Evolutionary conservation across 35 echinoderm and acorn worm genomes (phyloP), one percentile per base, ranked within the genome.

Genomic region (Diadema setosum): DNA sequence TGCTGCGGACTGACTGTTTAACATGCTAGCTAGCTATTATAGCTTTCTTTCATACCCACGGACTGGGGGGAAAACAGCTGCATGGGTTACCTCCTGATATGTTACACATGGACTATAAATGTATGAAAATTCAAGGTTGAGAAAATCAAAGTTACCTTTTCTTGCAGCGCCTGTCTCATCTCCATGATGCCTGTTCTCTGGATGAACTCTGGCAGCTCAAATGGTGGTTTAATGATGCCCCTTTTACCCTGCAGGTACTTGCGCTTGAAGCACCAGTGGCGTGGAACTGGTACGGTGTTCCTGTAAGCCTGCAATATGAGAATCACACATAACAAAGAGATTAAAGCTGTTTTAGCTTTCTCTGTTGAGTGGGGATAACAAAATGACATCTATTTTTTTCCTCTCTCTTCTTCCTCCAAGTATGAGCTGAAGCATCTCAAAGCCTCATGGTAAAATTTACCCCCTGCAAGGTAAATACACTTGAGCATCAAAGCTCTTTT

Each of bases 181-280:
- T 98, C 96, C 96, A 98, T 98, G 76, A 98, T 98, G 25, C 96
- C 96, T 25, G 96, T 98, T 40, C 89, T 91, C 75, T 91, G 90
- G 85, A 98, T 98, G 84, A 98, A 98, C 45, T 98, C 96, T 65
- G 96, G 92, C 35, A 94, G 84, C 24, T 94, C 96, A 94, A 98
- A 98, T 7, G 92, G 91, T 36, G 95, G 91, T 45, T 98, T 98
- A 26, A 91, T 84, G 45, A 98, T 98, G 65, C 96, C 96, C 34
- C 96, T 67, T 18, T 98, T 98, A 14, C 96, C 96, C 42, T 98
- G 96, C 15, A 98, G 50, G 29, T 98, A 98, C 59, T 98, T 98
- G 91, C 96, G 87, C 81, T 98, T 98, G 78, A 98, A 98, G 58
- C 96, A 98, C 96, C 96, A 98, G 65, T 98, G 96, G 75, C 96